Base-by-base conservation (phyloP, 1,140 invertebrate genomes). In the Magallana ariakensis region DNA sequence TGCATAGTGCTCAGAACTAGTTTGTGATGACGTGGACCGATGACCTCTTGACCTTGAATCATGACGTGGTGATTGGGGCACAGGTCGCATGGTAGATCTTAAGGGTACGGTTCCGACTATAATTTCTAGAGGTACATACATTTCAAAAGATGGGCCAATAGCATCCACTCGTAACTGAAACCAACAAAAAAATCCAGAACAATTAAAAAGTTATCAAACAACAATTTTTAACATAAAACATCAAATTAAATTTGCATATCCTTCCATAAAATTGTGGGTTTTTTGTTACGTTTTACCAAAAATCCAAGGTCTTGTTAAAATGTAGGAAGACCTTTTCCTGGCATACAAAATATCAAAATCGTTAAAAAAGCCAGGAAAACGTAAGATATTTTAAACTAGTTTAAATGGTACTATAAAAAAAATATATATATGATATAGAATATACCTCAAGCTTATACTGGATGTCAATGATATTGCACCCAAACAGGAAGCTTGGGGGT, bases 381-480 rank as follows among this genome's bases (percentile, higher is more conserved):
- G n/a, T n/a, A n/a, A n/a, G n/a, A n/a, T n/a, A n/a, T n/a, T n/a
- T n/a, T n/a, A n/a, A n/a, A n/a, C n/a, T n/a, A n/a, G n/a, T n/a
- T n/a, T n/a, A n/a, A n/a, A n/a, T n/a, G n/a, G n/a, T n/a, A n/a
- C n/a, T n/a, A n/a, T n/a, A n/a, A n/a, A n/a, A n/a, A n/a, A n/a
- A n/a, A n/a, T n/a, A n/a, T 46, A 2, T 46, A 46, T 46, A 4
- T 46, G 33, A 46, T 0, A 46, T 46, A 46, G 33, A 2, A 46
- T 46, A 55, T 89, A 94, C 94, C 92, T 92, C 90, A 54, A 93
- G 82, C 13, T 88, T 91, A 80, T 94, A 94, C 54, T 90, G 89
- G 80, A 94, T 89, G 66, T 93, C 91, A 85, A 94, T 94, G 81
- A 94, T 92, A 53, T 84, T 91, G 86, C 93, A 94, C 16, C 94